Conservation (phyloP, 2,797 vertebrate genomes). For the Anguilla obscura region DNA sequence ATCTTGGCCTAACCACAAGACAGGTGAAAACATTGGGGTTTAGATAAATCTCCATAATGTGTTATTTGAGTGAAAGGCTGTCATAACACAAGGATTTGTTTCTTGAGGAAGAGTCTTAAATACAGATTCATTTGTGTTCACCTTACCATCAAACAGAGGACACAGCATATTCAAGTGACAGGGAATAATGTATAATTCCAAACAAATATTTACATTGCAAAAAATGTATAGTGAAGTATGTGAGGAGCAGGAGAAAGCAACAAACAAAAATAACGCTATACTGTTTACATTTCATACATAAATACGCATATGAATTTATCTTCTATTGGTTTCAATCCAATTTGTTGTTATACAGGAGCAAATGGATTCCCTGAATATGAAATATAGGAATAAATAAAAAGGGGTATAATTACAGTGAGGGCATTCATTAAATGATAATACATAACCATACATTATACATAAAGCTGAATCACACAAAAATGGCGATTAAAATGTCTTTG, state of each 20-base stretch:
- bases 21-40: slow-evolving; percentile 21
- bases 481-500: background rate
- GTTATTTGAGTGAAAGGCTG: slow-evolving; percentile 39
- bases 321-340: background rate
- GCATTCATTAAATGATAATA: background rate
- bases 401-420: background rate
- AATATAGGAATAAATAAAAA: background rate
- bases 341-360: background rate
- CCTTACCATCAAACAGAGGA: slow-evolving; percentile 18
- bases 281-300: background rate
- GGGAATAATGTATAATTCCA: background rate
- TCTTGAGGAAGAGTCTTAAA: slow-evolving; percentile 29
- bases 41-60: slow-evolving; percentile 36
- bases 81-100: slow-evolving; percentile 45
- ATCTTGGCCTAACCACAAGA: background rate
- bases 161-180: background rate
- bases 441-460: background rate
- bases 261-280: background rate
- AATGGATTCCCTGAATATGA: background rate
- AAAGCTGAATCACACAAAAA: background rate
- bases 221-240: background rate
- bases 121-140: slow-evolving; percentile 23
- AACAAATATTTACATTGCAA: background rate
- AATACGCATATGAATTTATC: background rate
- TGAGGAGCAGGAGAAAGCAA: background rate